Evolutionary conservation across 2,113 vertebrate species (phyloP).

Genomic region (Marmota monax): DNA sequence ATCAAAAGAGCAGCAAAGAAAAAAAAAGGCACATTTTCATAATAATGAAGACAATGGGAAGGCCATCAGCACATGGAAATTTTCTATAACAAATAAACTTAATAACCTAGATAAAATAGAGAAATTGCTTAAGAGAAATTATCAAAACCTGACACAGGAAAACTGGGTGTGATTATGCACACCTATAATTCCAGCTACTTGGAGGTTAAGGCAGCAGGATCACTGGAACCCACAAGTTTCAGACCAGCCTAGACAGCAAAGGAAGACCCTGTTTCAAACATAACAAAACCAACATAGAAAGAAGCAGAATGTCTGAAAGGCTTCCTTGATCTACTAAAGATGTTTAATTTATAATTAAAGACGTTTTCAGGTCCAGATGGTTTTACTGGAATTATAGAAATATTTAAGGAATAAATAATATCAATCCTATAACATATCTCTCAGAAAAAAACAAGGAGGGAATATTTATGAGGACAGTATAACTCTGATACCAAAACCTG

Average conservation of each 20-base stretch:
- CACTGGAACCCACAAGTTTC: background rate
- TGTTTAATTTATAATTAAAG: background rate
- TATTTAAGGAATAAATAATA: background rate
- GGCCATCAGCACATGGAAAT: background rate
- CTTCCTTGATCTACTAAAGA: background rate
- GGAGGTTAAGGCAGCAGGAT: background rate
- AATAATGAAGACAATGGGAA: constrained; percentile 9
- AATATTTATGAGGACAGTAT: background rate
- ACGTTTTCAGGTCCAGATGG: background rate
- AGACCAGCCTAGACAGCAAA: background rate
- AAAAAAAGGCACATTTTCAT: background rate
- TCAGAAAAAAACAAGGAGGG: background rate
- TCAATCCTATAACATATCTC: background rate
- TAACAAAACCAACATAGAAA: background rate
- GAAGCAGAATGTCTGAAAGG: background rate
- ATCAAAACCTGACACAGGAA: background rate
- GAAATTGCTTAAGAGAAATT: background rate
- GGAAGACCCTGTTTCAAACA: background rate
- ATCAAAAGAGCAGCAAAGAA: background rate
- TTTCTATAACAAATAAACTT: background rate
- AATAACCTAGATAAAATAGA: background rate
- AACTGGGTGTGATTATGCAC: background rate
- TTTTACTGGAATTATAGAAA: constrained; percentile 18
- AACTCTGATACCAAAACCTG: background rate
- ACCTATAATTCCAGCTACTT: too few species aligned